Base-by-base conservation (phyloP, 2,888 invertebrate genomes). In the Brenthis daphne region DNA sequence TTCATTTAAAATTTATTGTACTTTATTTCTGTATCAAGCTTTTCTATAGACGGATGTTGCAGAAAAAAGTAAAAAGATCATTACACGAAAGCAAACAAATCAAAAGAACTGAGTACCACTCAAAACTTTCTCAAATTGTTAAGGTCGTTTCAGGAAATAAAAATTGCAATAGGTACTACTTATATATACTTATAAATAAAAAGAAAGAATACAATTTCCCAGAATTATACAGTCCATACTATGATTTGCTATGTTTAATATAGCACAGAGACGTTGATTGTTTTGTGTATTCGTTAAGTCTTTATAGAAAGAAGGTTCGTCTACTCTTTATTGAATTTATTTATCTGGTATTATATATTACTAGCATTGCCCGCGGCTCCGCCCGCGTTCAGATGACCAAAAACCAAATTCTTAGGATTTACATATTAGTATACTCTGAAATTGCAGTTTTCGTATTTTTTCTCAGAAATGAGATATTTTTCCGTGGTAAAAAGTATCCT, bases 171-270 rank as follows among this genome's bases (percentile, higher is more conserved):
- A 16, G 16, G 16, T 16, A 50, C 6, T 60, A 33, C 50, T 50
- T 50, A 60, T 50, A 60, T 50, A 60, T 24, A 60, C 16, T 50
- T 29, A 29, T 29, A 50, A 50, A 29, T 29, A 50, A 60, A n/a
- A 60, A 29, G 50, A n/a, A 50, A 50, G 37, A 50, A 60, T 50
- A 60, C n/a, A 58, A 50, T 12, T 60, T 60, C 3, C 16, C 50
- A 29, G 33, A 48, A 29, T 33, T 50, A 50, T 29, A 29, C 60
- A 50, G 48, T n/a, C 58, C 60, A 60, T 16, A 60, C 48, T 29
- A 60, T 60, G 50, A 60, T 60, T 50, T 60, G 58, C n/a, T 58
- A 58, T 60, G 58, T 24, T 47, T 58, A 47, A 58, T 47, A 47
- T 24, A 48, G 47, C 47, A 47, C 47, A 58, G 43, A 29, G 37